A percentile compares a stretch with the other conserved stretches of the same genome.
phyloP scores from a whole-genome alignment of 2,113 vertebrate genomes.

The Phoenicopterus ruber region DNA sequence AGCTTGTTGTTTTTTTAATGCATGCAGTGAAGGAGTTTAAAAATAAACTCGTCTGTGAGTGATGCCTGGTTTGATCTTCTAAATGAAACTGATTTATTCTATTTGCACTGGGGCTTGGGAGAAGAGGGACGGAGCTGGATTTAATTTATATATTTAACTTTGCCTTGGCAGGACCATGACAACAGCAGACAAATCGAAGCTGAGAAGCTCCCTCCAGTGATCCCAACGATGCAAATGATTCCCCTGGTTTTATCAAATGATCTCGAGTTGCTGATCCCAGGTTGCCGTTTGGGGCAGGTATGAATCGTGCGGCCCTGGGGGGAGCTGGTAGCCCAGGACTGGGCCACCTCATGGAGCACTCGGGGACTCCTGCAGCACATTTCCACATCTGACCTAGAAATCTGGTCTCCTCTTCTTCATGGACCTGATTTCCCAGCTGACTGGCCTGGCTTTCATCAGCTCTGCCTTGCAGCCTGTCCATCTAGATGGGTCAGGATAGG shows the following conservation, averaged over 20 bases:
- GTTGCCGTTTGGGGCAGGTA: not conserved
- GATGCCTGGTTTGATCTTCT: constrained; percentile 19
- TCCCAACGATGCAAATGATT: not conserved
- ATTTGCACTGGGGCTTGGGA: not conserved
- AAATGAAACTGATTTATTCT: constrained; percentile 28
- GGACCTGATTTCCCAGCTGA: not conserved
- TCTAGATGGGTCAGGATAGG: not conserved
- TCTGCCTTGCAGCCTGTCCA: not conserved
- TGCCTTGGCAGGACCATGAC: not conserved
- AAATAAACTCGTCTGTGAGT: constrained; percentile 1
- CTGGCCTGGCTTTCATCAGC: not conserved
- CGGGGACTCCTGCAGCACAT: not conserved
- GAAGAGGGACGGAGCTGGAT: not conserved
- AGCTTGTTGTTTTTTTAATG: not conserved
- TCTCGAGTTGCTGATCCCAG: accelerated
- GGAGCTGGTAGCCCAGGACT: not conserved
- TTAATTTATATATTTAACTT: not conserved
- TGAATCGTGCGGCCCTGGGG: too few species aligned
- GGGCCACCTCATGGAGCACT: not conserved
- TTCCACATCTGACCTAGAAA: not conserved
- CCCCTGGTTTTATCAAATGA: not conserved
- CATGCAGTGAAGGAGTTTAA: not conserved
- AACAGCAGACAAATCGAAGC: not conserved
- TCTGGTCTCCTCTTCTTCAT: not conserved
- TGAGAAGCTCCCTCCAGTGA: not conserved